These are phyloP conservation scores for Ia io DNA, from an alignment of 2,113 vertebrate species.

Conservation along the genomic window DNA sequence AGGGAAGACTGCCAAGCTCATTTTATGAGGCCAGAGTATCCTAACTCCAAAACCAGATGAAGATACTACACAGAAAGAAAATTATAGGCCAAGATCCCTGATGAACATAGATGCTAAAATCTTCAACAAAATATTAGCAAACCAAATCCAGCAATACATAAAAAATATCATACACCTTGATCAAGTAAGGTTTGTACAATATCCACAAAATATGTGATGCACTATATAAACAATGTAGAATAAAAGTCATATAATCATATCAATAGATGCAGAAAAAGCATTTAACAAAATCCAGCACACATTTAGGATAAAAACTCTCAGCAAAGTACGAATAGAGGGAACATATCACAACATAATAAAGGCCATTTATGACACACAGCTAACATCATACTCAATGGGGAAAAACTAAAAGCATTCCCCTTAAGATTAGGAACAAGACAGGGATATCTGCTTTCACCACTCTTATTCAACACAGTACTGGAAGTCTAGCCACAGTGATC, in stretches of 20 bases:
- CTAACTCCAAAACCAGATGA: not conserved
- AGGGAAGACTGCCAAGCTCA: not conserved
- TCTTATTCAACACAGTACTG: not conserved
- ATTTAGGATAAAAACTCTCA: not conserved
- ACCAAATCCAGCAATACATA: not conserved
- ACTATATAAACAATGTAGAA: not conserved
- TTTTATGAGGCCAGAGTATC: not conserved
- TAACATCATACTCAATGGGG: not conserved
- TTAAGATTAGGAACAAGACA: not conserved
- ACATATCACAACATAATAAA: not conserved
- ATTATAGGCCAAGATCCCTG: not conserved
- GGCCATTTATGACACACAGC: not conserved
- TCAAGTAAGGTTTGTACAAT: not conserved
- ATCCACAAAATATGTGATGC: not conserved
- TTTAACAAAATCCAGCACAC: not conserved
- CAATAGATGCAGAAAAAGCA: not conserved
- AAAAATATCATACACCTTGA: not conserved
- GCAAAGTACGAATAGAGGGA: not conserved
- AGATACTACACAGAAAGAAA: not conserved
- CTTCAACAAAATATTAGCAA: not conserved
- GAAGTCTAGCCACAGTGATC: not conserved
- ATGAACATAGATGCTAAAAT: not conserved
- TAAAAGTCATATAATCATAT: not conserved
- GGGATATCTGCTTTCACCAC: not conserved
- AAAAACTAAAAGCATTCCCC: not conserved